phyloP scores from a whole-genome alignment of 2,797 vertebrate genomes.

The Ptychadena robeensis region DNA sequence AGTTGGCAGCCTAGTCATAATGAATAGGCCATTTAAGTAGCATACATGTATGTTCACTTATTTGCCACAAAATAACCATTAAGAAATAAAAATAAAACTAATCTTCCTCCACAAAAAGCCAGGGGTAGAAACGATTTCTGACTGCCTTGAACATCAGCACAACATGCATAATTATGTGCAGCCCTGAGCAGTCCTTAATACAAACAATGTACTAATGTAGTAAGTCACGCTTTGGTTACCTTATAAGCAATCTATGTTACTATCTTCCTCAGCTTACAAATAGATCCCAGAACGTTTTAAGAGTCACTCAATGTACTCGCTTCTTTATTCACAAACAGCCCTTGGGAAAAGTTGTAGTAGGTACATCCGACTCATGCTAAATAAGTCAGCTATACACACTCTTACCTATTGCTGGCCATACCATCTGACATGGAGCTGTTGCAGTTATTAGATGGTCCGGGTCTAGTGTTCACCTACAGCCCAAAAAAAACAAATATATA shows the following conservation, averaged over 20 bases:
- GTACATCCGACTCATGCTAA: background rate
- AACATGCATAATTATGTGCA: background rate
- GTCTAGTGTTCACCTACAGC: slow-evolving; percentile 91
- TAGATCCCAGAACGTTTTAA: slow-evolving; percentile 19
- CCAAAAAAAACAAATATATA: background rate
- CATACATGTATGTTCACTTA: too few relatives aligned
- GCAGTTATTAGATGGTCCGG: slow-evolving; percentile 84
- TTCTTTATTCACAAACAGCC: slow-evolving; percentile 44
- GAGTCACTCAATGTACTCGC: background rate
- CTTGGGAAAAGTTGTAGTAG: slow-evolving; percentile 20
- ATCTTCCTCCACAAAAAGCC: background rate
- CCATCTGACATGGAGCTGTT: slow-evolving; percentile 79
- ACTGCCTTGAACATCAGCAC: background rate
- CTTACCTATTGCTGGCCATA: slow-evolving; percentile 93
- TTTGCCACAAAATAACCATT: too few relatives aligned
- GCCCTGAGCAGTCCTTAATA: slow-evolving; percentile 5
- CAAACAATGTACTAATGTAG: slow-evolving; percentile 34
- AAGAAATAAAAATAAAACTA: too few relatives aligned
- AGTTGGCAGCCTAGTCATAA: too few relatives aligned
- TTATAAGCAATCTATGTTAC: slow-evolving; percentile 42
- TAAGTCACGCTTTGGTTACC: slow-evolving; percentile 21
- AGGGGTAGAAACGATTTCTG: background rate
- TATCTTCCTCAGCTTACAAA: slow-evolving; percentile 18
- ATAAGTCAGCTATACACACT: slow-evolving; percentile 3
- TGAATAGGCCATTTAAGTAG: too few relatives aligned